Evolutionary conservation across 1,140 invertebrate species (phyloP).

Genomic region (Heliothis subflexa): DNA sequence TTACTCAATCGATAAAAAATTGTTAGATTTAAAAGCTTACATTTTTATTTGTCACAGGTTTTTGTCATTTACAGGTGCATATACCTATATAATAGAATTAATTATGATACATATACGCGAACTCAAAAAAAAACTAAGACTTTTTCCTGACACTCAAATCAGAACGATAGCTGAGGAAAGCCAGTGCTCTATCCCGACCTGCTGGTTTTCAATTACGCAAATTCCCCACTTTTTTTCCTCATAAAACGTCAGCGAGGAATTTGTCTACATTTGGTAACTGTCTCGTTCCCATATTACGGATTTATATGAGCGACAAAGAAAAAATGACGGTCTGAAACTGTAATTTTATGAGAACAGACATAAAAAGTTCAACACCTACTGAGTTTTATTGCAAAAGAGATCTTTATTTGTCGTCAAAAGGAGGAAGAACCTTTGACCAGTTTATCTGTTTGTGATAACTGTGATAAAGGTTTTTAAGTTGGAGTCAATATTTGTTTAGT

Average conservation of each 20-base stretch:
- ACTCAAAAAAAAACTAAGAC: too few species aligned
- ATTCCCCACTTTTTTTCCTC: background rate
- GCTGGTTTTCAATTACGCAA: background rate
- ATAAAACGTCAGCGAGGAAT: conserved; percentile 24
- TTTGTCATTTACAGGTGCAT: too few species aligned
- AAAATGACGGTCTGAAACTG: conserved; percentile 21
- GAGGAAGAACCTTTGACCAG: background rate
- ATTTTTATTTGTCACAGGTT: too few species aligned
- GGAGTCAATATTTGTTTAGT: too few species aligned
- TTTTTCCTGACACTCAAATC: background rate
- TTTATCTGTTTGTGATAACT: background rate
- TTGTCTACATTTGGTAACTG: conserved; percentile 38
- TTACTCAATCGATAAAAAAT: too few species aligned
- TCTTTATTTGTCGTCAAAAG: conserved; percentile 4
- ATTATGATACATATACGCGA: too few species aligned
- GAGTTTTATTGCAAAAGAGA: conserved; percentile 31
- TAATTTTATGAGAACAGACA: conserved; percentile 26
- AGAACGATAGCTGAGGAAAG: background rate
- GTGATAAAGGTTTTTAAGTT: too few species aligned
- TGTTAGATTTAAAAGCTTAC: too few species aligned
- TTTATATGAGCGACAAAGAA: conserved; percentile 34
- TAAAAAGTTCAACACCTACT: conserved; percentile 25
- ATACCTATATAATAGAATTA: too few species aligned
- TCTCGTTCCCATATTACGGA: conserved; percentile 4
- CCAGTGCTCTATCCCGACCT: background rate